These are phyloP conservation scores for Brachionus angularis DNA, from an alignment of 1,140 invertebrate genomes.

Conservation along the genomic window DNA sequence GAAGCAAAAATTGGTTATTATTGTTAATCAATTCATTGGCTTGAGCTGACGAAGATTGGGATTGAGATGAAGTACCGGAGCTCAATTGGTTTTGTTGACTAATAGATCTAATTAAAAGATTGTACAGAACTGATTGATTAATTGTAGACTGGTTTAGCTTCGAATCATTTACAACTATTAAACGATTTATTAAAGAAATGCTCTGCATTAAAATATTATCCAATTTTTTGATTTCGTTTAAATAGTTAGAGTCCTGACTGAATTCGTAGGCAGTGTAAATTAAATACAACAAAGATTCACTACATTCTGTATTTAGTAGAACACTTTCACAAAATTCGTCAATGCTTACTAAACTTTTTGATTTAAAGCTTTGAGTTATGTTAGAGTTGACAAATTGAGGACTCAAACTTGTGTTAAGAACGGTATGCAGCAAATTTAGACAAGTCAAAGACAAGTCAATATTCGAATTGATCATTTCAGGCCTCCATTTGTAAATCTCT, in stretches of 20 bases:
- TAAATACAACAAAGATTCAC: constrained; percentile 16
- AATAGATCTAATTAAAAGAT: constrained; percentile 18
- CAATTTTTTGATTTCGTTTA: constrained; percentile 2
- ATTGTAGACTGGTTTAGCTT: not conserved
- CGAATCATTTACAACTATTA: not conserved
- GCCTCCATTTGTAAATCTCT: constrained; percentile 32
- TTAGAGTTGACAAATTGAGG: not conserved
- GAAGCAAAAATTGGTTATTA: constrained; percentile 37
- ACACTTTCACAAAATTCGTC: constrained; percentile 31
- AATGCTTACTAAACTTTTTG: not conserved
- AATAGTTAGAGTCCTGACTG: not conserved
- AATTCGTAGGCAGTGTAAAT: constrained; percentile 20
- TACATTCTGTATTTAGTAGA: constrained; percentile 38
- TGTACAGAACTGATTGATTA: constrained; percentile 10
- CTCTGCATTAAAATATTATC: constrained; percentile 16
- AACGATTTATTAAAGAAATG: constrained; percentile 32
- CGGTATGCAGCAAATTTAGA: constrained; percentile 3
- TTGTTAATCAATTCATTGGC: constrained; percentile 25
- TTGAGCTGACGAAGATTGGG: not conserved
- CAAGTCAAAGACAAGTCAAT: constrained; percentile 21
- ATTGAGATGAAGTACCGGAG: not conserved
- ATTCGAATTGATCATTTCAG: constrained; percentile 3
- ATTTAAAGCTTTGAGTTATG: not conserved
- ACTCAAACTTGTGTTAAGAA: not conserved
- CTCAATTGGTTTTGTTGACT: constrained; percentile 8